A percentile compares a stretch with the other conserved stretches of the same genome.
Conservation (phyloP, 2,888 invertebrate genomes). For the Lochmaea crataegi region DNA sequence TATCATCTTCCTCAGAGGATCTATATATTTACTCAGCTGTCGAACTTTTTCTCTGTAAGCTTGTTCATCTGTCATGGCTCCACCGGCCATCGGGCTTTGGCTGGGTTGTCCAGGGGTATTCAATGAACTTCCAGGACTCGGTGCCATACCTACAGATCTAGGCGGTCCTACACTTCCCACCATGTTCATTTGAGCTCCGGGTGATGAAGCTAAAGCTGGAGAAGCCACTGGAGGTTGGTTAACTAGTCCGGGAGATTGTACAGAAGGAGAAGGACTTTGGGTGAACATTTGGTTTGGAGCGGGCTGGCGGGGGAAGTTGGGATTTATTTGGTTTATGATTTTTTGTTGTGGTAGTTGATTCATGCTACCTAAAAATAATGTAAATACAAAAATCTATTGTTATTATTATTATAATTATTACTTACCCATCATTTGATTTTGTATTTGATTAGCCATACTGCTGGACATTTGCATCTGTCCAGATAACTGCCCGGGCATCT, state of each 20-base stretch:
- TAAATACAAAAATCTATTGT: not conserved
- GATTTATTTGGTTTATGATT: constrained; percentile 44
- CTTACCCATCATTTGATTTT: constrained; percentile 55
- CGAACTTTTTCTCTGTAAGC: constrained; percentile 93
- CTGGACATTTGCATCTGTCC: constrained; percentile 60
- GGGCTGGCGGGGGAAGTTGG: constrained; percentile 70
- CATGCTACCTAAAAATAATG: constrained; percentile 54
- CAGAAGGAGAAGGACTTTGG: constrained; percentile 84
- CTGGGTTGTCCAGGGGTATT: constrained; percentile 76
- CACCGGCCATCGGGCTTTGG: constrained; percentile 73
- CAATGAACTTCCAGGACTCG: constrained; percentile 85
- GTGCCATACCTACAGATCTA: constrained; percentile 73
- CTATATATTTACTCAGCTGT: constrained; percentile 93
- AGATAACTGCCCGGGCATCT: constrained; percentile 53
- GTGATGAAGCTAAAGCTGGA: constrained; percentile 76
- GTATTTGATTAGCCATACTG: constrained; percentile 53
- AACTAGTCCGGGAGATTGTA: constrained; percentile 71
- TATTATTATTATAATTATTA: not conserved
- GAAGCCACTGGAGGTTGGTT: constrained; percentile 69
- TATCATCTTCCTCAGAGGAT: constrained; percentile 91
- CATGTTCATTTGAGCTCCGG: constrained; percentile 74
- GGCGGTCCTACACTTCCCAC: constrained; percentile 69
- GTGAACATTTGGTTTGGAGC: constrained; percentile 81
- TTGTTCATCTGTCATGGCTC: constrained; percentile 83
- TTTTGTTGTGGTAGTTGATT: constrained; percentile 56